A percentile compares a stretch with the other conserved stretches of the same genome.
Conservation (phyloP, 1,140 invertebrate species). For the Platyura marginata region DNA sequence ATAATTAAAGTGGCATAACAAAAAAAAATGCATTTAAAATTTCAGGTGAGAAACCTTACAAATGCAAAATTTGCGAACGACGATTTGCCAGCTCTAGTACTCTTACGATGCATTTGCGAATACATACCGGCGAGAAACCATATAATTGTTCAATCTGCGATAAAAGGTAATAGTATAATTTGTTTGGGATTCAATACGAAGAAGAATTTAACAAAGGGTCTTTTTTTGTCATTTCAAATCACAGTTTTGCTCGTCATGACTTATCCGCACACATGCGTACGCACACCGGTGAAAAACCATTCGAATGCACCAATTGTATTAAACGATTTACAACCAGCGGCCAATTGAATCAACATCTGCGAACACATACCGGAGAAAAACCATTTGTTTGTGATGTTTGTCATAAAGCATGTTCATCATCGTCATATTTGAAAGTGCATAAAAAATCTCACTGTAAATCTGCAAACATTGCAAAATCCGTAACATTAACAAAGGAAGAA, state of each 20-base stretch:
- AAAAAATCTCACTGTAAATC: slow-evolving; percentile 10
- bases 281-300: slow-evolving; percentile 48
- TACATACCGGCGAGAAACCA: slow-evolving; percentile 50
- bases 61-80: slow-evolving; percentile 28
- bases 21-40: slow-evolving; percentile 11
- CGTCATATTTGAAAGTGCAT: slow-evolving; percentile 15
- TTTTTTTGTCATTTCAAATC: not conserved
- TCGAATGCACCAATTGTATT: slow-evolving; percentile 30
- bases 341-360: slow-evolving; percentile 25
- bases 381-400: slow-evolving; percentile 24
- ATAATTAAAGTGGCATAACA: slow-evolving; percentile 17
- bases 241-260: slow-evolving; percentile 25
- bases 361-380: slow-evolving; percentile 30
- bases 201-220: no score
- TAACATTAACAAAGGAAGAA: no score
- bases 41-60: slow-evolving; percentile 30
- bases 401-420: slow-evolving; percentile 17
- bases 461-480: no score
- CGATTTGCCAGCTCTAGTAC: slow-evolving; percentile 35
- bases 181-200: no score
- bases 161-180: slow-evolving; percentile 29
- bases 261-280: slow-evolving; percentile 34
- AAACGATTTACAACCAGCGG: slow-evolving; percentile 23
- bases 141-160: slow-evolving; percentile 40
- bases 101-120: slow-evolving; percentile 39